phyloP scores from a whole-genome alignment of 2,888 invertebrate species.

The Oscheius sp. region DNA sequence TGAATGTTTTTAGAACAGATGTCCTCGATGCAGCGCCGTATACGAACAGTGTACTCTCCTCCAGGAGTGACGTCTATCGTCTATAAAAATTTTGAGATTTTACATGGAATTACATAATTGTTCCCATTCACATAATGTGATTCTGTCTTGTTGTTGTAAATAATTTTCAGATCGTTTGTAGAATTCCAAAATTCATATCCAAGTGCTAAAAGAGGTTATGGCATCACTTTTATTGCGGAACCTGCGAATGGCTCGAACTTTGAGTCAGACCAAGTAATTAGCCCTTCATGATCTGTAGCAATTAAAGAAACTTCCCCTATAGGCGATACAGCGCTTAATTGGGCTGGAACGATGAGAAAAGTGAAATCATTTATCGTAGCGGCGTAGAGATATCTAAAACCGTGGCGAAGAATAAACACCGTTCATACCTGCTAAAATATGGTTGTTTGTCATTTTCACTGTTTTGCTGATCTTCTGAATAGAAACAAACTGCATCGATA shows the following conservation, averaged over 20 bases:
- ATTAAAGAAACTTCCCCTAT: constrained; percentile 40
- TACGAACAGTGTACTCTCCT: constrained; percentile 34
- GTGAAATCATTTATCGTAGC: constrained; percentile 15
- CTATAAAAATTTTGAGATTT: constrained; percentile 32
- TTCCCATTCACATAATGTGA: neutral
- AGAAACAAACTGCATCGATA: constrained; percentile 48
- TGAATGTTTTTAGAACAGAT: constrained; percentile 36
- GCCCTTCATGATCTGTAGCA: constrained; percentile 43
- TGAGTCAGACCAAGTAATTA: constrained; percentile 50
- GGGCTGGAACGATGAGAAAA: neutral
- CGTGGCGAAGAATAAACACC: neutral
- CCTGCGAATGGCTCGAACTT: constrained; percentile 10
- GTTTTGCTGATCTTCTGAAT: constrained; percentile 16
- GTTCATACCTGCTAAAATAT: constrained; percentile 19
- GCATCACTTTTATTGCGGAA: neutral
- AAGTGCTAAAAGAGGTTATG: neutral
- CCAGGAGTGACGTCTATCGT: constrained; percentile 33
- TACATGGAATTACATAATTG: neutral
- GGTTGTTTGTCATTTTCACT: constrained; percentile 18
- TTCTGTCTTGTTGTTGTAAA: neutral
- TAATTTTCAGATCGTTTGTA: constrained; percentile 14
- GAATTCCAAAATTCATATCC: constrained; percentile 7
- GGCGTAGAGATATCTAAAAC: constrained; percentile 17
- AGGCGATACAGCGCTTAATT: neutral
- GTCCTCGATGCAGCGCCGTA: constrained; percentile 39